A percentile compares a stretch with the other conserved stretches of the same genome.
Evolutionary conservation across 2,797 vertebrate species (phyloP).

Genomic region (Bovichtus variegatus): DNA sequence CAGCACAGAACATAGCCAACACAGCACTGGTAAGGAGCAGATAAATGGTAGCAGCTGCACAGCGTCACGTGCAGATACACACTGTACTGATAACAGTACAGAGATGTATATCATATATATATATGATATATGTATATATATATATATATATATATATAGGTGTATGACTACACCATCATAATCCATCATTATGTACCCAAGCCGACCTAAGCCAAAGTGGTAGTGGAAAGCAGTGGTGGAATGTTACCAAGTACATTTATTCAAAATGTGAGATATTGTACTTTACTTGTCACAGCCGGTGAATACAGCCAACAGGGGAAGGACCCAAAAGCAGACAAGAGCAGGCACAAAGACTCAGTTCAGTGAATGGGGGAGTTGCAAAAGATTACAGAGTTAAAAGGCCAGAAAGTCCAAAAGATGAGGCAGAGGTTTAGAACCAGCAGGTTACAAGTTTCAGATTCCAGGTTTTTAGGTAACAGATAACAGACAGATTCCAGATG

Average conservation of each 20-base stretch:
- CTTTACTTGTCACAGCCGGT: background rate
- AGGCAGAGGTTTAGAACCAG: background rate
- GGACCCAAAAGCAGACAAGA: background rate
- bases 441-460: background rate
- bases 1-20: slow-evolving; percentile 35
- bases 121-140: background rate
- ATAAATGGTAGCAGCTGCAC: slow-evolving; percentile 40
- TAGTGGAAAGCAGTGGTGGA: background rate
- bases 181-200: background rate
- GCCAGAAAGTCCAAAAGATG: background rate
- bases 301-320: background rate
- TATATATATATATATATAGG: background rate
- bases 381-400: background rate
- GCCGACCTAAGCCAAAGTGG: background rate
- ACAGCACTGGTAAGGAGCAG: slow-evolving; percentile 33
- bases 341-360: background rate
- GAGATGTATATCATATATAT: background rate
- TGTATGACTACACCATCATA: background rate
- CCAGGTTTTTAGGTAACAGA: too few species aligned
- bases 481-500: background rate
- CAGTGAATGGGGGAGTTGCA: background rate
- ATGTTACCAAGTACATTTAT: background rate
- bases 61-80: slow-evolving; percentile 1
- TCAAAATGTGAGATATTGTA: background rate
- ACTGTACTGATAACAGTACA: background rate